phyloP scores from a whole-genome alignment of 2,888 invertebrate species.

The Formica aserva region DNA sequence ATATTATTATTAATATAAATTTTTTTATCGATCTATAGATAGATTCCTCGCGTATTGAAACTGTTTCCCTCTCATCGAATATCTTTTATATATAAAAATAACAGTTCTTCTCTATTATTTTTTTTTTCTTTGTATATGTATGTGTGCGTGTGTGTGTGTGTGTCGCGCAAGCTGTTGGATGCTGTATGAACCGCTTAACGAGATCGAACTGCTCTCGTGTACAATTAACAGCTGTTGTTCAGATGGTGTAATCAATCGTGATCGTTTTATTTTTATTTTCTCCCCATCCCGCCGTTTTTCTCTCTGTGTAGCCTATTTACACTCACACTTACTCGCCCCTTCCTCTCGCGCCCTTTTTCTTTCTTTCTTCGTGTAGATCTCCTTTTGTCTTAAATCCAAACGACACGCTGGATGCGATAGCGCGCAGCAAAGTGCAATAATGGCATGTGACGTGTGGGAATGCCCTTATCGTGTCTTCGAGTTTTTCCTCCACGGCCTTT shows the following conservation, averaged over 20 bases:
- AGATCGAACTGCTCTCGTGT: conserved; percentile 20
- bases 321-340: conserved; percentile 9
- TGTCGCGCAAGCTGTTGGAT: conserved; percentile 20
- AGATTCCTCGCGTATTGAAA: not conserved
- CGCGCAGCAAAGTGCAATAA: conserved; percentile 10
- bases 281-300: conserved; percentile 28
- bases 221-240: conserved; percentile 29
- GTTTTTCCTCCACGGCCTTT: not conserved
- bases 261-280: conserved; percentile 5
- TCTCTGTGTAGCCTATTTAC: conserved; percentile 40
- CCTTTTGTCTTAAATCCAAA: not conserved
- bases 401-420: conserved; percentile 19
- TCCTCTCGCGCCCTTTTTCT: not conserved
- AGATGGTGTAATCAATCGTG: conserved; percentile 14
- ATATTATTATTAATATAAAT: not conserved
- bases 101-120: not conserved
- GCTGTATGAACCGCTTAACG: conserved; percentile 34
- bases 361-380: not conserved
- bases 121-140: not conserved
- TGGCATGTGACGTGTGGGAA: conserved; percentile 17
- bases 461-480: not conserved
- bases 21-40: conserved; percentile 15
- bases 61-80: too few relatives aligned
- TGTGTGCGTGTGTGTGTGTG: not conserved
- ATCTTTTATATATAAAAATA: not conserved